Percentiles rank a stretch among this genome's conserved stretches.
These are phyloP conservation scores for Amphiura filiformis DNA, from an alignment of 35 echinoderm and acorn worm genomes.

Conservation along the genomic window DNA sequence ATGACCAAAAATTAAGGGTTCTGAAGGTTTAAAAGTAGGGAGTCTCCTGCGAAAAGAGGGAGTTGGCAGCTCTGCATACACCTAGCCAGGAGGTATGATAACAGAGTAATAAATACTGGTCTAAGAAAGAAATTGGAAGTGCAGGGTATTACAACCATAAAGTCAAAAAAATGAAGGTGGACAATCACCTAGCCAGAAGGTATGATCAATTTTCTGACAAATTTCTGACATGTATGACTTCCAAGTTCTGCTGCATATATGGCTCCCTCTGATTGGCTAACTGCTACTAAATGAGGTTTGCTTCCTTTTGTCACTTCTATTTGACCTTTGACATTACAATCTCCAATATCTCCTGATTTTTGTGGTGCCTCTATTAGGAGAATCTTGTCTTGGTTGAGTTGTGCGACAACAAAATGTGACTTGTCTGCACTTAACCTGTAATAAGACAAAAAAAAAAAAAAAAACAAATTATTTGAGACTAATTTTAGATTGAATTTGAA, in stretches of 20 bases:
- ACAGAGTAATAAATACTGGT: no score
- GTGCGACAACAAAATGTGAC: conserved; percentile 84
- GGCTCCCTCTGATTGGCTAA: conserved; percentile 63
- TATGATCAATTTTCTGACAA: no score
- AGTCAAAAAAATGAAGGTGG: no score
- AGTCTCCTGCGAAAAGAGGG: no score
- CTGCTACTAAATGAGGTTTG: conserved; percentile 80
- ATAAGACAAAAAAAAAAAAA: background rate
- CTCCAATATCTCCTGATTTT: conserved; percentile 22
- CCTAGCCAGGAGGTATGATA: no score
- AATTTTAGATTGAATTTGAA: background rate
- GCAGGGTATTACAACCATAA: no score
- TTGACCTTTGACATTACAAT: conserved; percentile 45
- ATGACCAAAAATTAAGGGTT: no score
- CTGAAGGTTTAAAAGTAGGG: no score
- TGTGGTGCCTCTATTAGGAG: conserved; percentile 43
- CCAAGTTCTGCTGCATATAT: conserved; percentile 80
- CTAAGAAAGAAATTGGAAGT: no score
- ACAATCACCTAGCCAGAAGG: no score
- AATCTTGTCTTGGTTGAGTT: conserved; percentile 65
- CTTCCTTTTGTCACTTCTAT: conserved; percentile 38
- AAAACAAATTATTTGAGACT: background rate
- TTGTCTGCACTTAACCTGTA: conserved; percentile 74
- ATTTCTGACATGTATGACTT: conserved; percentile 41
- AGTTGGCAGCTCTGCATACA: no score